Evolutionary conservation across 2,888 invertebrate genomes (phyloP).

Genomic region (Andrena camellia): DNA sequence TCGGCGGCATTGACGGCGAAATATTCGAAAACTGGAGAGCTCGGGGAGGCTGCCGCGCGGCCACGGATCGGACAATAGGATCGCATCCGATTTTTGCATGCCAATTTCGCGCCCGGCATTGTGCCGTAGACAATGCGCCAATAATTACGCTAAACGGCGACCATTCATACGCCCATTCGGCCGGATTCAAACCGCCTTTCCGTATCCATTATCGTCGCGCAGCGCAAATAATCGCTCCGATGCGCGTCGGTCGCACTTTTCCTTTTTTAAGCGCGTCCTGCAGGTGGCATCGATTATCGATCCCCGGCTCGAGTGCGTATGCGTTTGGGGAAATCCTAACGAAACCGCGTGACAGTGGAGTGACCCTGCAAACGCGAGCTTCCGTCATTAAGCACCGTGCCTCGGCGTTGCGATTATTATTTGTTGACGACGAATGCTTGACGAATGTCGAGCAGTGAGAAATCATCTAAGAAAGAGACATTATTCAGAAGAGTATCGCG

Average conservation of each 20-base stretch:
- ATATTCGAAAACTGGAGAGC: constrained; percentile 76
- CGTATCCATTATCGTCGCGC: constrained; percentile 83
- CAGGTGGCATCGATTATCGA: constrained; percentile 69
- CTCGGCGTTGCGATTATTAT: too few species aligned
- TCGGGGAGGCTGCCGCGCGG: constrained; percentile 55
- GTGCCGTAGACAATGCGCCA: constrained; percentile 84
- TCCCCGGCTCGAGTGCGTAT: constrained; percentile 31
- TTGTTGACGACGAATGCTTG: too few species aligned
- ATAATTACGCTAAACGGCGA: constrained; percentile 84
- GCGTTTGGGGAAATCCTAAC: constrained; percentile 15
- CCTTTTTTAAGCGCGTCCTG: constrained; percentile 51
- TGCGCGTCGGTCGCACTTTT: constrained; percentile 69
- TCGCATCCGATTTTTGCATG: constrained; percentile 85
- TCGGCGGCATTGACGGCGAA: constrained; percentile 68
- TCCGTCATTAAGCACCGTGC: too few species aligned
- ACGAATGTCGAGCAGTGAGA: too few species aligned
- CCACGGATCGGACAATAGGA: constrained; percentile 81
- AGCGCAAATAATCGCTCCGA: constrained; percentile 79
- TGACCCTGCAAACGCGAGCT: not conserved
- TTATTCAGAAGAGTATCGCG: too few species aligned
- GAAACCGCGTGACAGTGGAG: not conserved
- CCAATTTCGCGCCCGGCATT: constrained; percentile 83
- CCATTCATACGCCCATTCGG: constrained; percentile 83
- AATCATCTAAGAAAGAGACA: too few species aligned
- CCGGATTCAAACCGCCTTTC: constrained; percentile 83